Evolutionary conservation across 1,140 invertebrate species (phyloP), one percentile per base, ranked within the genome.

Genomic region (Diploscapter pachys): DNA sequence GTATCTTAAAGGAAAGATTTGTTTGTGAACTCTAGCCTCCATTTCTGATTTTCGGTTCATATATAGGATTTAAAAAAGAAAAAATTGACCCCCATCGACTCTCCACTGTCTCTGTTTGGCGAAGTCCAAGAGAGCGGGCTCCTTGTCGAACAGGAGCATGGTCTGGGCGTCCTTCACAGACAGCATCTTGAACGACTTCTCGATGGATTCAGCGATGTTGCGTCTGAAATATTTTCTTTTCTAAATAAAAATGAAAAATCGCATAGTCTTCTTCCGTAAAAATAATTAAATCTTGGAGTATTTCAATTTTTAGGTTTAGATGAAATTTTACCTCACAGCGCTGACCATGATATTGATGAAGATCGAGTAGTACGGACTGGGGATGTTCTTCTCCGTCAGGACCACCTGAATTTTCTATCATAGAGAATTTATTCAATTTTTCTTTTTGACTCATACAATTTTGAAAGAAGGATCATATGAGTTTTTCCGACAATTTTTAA

Each of bases 261-360:
- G 31, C 31, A 31, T 31, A 31, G 0, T 31, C 31, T 31, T 31
- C 31, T 31, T 31, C 31, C 31, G 31, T 31, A 31, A 31, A 31
- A 31, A 31, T 31, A 0, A 31, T 31, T 0, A 31, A 31, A 31
- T 31, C 1, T 31, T 31, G 31, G 31, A 31, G 31, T 31, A 31
- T 31, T 31, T 31, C 31, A 31, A 31, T 31, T 31, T 31, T 31
- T 31, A 31, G 31, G 31, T 31, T 31, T 31, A 31, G 31, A 31
- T 31, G 1, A 31, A 31, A 31, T 31, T 31, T 31, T 77, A 88
- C 87, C 96, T 90, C 59, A 98, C 94, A 2, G 96, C 99, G 75
- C 96, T 92, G 52, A 98, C 86, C 5, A 99, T 88, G 81, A 96
- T 95, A 82, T 98, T 94, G 88, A 99, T 98, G 86, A 99, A 99